Evolutionary conservation across 1,140 invertebrate species (phyloP).

Genomic region (Sycophila sp.): DNA sequence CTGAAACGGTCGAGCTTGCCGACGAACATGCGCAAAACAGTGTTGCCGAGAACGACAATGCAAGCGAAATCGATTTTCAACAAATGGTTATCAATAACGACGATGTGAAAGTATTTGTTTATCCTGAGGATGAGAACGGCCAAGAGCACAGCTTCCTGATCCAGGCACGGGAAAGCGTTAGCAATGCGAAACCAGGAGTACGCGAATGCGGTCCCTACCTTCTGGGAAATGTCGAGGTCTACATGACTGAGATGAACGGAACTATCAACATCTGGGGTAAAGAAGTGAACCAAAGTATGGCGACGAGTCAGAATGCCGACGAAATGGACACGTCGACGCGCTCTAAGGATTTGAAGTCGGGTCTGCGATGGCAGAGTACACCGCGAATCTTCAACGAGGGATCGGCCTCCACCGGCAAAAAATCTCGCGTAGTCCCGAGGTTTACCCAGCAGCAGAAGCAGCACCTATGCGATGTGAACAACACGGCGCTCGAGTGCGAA

Average conservation of each 20-base stretch:
- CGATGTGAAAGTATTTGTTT: constrained; percentile 58
- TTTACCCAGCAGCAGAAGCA: constrained; percentile 35
- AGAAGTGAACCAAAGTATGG: constrained; percentile 48
- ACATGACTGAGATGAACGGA: constrained; percentile 62
- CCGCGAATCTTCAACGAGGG: constrained; percentile 32
- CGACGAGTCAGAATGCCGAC: constrained; percentile 33
- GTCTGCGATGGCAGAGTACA: constrained; percentile 44
- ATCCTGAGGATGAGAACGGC: constrained; percentile 55
- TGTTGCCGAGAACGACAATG: constrained; percentile 32
- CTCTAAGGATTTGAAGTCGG: constrained; percentile 11
- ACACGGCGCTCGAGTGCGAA: neutral
- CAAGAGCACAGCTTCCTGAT: constrained; percentile 60
- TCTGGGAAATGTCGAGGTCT: constrained; percentile 62
- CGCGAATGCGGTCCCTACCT: constrained; percentile 61
- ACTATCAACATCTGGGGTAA: constrained; percentile 64
- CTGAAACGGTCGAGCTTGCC: neutral
- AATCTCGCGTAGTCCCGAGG: constrained; percentile 37
- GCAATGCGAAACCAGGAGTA: constrained; percentile 40
- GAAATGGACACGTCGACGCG: constrained; percentile 43
- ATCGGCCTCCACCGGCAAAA: constrained; percentile 47
- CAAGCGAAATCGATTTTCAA: constrained; percentile 12
- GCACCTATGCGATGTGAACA: constrained; percentile 43
- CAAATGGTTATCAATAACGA: constrained; percentile 44
- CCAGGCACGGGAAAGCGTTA: constrained; percentile 51
- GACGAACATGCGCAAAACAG: constrained; percentile 30